These are phyloP conservation scores for Labeo calbasu DNA, from an alignment of 2,797 vertebrate species.

Conservation along the genomic window DNA sequence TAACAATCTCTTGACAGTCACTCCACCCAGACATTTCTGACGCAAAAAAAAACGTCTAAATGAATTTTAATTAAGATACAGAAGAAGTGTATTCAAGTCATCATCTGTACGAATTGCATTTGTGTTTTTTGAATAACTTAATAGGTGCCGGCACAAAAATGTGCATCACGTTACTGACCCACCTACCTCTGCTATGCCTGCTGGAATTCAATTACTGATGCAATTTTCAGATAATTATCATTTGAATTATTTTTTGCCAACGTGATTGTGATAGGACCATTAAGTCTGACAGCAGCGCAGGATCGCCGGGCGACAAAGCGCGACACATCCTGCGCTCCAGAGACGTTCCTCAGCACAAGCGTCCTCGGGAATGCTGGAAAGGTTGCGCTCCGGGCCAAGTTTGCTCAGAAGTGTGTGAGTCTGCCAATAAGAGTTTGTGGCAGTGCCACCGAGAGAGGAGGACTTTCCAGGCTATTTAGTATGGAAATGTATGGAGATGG, in stretches of 20 bases:
- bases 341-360: conserved; percentile 20
- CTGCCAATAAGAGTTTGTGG: conserved; percentile 37
- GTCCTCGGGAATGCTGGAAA: conserved; percentile 42
- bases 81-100: background rate
- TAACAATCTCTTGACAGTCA: background rate
- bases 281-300: conserved; percentile 25
- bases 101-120: background rate
- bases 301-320: conserved; percentile 33
- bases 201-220: conserved; percentile 52
- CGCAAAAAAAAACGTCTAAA: background rate
- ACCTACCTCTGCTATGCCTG: conserved; percentile 7
- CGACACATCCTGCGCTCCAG: conserved; percentile 15
- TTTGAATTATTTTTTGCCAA: conserved; percentile 36
- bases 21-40: background rate
- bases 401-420: conserved; percentile 17
- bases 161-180: conserved; percentile 33
- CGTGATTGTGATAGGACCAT: conserved; percentile 29
- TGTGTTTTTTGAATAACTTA: conserved; percentile 5
- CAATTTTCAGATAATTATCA: conserved; percentile 54
- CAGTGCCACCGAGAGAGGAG: conserved; percentile 16
- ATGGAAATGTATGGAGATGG: conserved; percentile 78
- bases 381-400: conserved; percentile 32
- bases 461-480: conserved; percentile 69
- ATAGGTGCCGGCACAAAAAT: conserved; percentile 11
- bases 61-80: background rate